phyloP scores from a whole-genome alignment of 2,113 vertebrate genomes.

The Sardina pilchardus region DNA sequence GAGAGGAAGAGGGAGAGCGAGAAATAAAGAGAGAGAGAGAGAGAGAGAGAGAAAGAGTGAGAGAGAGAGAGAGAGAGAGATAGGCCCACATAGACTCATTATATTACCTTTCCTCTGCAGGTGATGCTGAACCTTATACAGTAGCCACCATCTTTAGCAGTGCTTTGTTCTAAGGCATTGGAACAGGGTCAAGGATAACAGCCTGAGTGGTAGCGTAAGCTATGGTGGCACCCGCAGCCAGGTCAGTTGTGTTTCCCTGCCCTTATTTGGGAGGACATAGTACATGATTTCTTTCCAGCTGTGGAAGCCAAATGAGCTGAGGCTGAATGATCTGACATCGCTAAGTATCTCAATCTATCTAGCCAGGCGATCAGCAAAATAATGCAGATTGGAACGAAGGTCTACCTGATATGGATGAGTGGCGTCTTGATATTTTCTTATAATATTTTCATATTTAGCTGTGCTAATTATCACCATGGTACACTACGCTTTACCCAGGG shows the following conservation, averaged over 20 bases:
- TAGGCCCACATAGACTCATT: background rate
- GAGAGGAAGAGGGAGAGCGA: background rate
- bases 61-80: background rate
- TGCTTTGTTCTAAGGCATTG: background rate
- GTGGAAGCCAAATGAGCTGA: background rate
- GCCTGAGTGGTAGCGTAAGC: background rate
- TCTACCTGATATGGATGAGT: conserved; percentile 18
- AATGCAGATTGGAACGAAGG: conserved; percentile 5
- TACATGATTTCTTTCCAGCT: background rate
- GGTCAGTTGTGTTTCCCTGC: background rate
- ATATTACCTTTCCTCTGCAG: background rate
- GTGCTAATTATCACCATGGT: conserved; percentile 64
- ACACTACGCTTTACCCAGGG: conserved; percentile 61
- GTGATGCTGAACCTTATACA: background rate
- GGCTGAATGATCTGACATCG: background rate
- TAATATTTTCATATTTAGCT: conserved; percentile 60
- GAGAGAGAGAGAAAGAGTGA: background rate
- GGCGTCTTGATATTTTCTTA: conserved; percentile 22
- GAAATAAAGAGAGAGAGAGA: background rate
- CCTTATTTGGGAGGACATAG: background rate
- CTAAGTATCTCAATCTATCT: background rate
- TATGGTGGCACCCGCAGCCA: background rate
- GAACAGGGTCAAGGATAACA: background rate
- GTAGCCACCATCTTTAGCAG: background rate
- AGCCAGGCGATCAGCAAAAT: background rate